Conservation (phyloP, 1,140 invertebrate species). For the Danaus melanippus region DNA sequence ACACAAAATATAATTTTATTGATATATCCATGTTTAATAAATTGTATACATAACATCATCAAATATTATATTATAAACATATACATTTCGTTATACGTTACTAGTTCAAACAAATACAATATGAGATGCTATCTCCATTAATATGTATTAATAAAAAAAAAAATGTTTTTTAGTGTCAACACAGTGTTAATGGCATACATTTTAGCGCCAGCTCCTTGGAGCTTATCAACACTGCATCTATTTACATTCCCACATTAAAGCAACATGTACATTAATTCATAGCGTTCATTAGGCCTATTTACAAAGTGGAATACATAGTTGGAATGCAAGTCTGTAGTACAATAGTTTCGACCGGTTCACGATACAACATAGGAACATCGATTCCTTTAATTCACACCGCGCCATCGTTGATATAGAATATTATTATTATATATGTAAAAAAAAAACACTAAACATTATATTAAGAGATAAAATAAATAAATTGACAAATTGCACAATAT, state of each 20-base stretch:
- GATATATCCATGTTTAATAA: conserved; percentile 73
- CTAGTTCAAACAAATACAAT: conserved; percentile 71
- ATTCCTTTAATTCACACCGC: conserved; percentile 47
- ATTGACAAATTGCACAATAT: conserved; percentile 62
- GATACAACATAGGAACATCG: conserved; percentile 64
- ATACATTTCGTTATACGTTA: conserved; percentile 71
- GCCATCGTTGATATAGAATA: conserved; percentile 39
- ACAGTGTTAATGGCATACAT: conserved; percentile 44
- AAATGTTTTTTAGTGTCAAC: conserved; percentile 44
- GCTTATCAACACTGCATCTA: conserved; percentile 49
- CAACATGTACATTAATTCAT: conserved; percentile 58
- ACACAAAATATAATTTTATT: conserved; percentile 75
- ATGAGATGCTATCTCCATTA: conserved; percentile 69
- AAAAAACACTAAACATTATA: conserved; percentile 57
- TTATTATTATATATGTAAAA: conserved; percentile 60
- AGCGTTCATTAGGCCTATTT: conserved; percentile 69
- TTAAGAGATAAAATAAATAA: conserved; percentile 67
- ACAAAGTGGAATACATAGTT: conserved; percentile 67
- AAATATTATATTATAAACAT: conserved; percentile 73
- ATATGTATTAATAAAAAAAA: conserved; percentile 53
- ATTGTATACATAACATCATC: conserved; percentile 72
- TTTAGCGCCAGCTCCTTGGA: conserved; percentile 27
- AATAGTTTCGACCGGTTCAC: conserved; percentile 48
- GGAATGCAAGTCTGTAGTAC: conserved; percentile 66
- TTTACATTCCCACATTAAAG: conserved; percentile 64